Evolutionary conservation across 2,113 vertebrate genomes (phyloP).

Genomic region (Sporophila hypoxantha): DNA sequence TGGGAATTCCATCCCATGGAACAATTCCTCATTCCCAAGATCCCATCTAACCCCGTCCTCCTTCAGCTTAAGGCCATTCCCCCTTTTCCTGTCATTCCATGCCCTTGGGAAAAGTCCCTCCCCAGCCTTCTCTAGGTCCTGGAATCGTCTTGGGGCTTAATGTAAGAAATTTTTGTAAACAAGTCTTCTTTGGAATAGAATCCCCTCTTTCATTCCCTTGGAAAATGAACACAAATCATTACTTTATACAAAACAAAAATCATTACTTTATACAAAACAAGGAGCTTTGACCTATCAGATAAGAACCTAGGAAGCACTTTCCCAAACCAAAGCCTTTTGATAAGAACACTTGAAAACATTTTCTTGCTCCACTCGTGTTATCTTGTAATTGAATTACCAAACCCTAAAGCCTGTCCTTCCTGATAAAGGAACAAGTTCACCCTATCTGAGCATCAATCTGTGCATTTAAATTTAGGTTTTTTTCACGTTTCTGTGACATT

Average conservation of each 20-base stretch:
- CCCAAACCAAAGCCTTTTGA: neutral
- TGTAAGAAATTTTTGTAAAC: neutral
- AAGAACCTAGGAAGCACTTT: neutral
- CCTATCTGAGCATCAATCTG: neutral
- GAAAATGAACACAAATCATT: neutral
- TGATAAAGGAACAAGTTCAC: neutral
- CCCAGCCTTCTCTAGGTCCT: neutral
- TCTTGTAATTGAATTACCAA: neutral
- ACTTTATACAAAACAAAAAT: neutral
- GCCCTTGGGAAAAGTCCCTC: neutral
- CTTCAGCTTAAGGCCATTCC: neutral
- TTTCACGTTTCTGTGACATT: neutral
- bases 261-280: neutral
- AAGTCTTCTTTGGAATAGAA: neutral
- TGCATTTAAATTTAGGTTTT: neutral
- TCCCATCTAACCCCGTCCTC: rapidly evolving
- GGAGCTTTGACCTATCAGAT: neutral
- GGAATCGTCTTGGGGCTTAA: neutral
- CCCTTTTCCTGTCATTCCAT: neutral
- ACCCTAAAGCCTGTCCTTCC: neutral
- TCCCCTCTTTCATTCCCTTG: neutral
- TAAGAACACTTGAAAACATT: neutral
- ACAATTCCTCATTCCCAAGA: neutral
- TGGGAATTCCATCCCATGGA: neutral
- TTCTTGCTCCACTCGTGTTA: neutral